These are phyloP conservation scores for Corbicula japonica DNA, from an alignment of 2,888 invertebrate genomes.

Conservation along the genomic window DNA sequence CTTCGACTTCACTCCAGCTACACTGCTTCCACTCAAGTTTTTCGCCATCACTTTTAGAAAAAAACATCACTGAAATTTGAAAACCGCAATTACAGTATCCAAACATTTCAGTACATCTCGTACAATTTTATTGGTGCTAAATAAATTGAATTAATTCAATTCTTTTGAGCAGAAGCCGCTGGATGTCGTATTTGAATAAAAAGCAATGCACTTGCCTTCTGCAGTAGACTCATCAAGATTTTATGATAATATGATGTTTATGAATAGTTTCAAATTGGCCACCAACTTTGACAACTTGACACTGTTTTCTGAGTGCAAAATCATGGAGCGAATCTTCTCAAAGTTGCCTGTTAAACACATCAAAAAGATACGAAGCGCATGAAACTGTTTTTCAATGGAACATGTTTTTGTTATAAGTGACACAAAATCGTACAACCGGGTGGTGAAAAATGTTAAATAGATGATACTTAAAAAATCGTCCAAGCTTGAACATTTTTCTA, in stretches of 20 bases:
- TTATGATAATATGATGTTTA: constrained; percentile 7
- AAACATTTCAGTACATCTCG: too few species aligned
- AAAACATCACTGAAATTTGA: too few species aligned
- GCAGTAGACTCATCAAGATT: neutral
- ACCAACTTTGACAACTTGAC: constrained; percentile 38
- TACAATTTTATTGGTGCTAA: too few species aligned
- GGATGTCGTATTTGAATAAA: constrained; percentile 3
- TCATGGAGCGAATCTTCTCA: constrained; percentile 31
- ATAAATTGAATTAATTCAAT: constrained; percentile 8
- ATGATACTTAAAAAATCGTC: constrained; percentile 18
- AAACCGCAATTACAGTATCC: too few species aligned
- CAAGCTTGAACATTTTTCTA: constrained; percentile 18
- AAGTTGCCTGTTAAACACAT: constrained; percentile 38
- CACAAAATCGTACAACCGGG: constrained; percentile 27
- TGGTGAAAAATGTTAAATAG: constrained; percentile 30
- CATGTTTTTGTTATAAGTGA: constrained; percentile 38
- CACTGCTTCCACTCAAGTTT: too few species aligned
- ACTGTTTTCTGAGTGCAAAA: constrained; percentile 40
- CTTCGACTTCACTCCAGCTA: too few species aligned
- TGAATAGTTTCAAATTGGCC: constrained; percentile 32
- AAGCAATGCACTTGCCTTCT: neutral
- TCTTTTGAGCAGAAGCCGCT: constrained; percentile 12
- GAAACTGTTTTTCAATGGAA: constrained; percentile 20
- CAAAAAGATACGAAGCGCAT: constrained; percentile 32
- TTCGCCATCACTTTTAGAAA: too few species aligned